Conservation (phyloP, 2,113 vertebrate species). For the Corapipo altera region DNA sequence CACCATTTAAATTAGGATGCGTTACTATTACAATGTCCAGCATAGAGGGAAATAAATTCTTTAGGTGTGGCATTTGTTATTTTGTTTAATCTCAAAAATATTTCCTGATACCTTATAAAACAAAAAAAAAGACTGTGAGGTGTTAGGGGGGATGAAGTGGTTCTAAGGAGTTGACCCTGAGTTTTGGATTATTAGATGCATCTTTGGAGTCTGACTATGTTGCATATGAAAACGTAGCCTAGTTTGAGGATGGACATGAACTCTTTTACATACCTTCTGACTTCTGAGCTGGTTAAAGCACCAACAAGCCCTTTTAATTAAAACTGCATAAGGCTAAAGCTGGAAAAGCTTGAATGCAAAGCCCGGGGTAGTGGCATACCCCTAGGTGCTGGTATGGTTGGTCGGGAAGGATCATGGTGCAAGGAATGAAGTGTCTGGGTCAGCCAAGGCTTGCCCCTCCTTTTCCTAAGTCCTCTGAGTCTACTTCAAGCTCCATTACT, state of each 20-base stretch:
- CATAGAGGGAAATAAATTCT: background rate
- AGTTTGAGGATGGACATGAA: background rate
- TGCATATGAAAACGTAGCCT: background rate
- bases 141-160: background rate
- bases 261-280: background rate
- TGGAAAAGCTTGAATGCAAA: background rate
- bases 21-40: background rate
- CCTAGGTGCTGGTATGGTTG: background rate
- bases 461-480: background rate
- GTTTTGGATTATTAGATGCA: background rate
- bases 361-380: background rate
- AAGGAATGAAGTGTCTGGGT: background rate
- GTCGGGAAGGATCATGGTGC: background rate
- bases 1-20: background rate
- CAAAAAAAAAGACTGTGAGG: background rate
- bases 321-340: background rate
- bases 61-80: background rate
- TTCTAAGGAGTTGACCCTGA: background rate
- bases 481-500: background rate
- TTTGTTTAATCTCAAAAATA: background rate
- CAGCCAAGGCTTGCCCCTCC: background rate
- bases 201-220: background rate
- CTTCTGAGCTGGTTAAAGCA: background rate
- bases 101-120: background rate
- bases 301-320: constrained; percentile 1